phyloP scores from a whole-genome alignment of 2,113 vertebrate genomes.

The Catagonus wagneri region DNA sequence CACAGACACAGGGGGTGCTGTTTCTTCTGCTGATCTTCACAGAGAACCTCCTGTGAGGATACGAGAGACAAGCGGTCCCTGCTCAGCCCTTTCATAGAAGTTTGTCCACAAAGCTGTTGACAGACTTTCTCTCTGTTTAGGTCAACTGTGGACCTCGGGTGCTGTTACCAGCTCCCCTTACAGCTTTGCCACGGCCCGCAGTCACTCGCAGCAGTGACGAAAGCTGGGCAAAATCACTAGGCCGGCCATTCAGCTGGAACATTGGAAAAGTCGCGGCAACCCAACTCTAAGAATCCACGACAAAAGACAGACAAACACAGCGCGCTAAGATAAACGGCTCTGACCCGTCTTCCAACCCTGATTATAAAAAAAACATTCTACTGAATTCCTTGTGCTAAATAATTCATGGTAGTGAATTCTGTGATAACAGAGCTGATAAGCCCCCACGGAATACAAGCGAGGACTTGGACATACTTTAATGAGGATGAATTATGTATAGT shows the following conservation, averaged over 20 bases:
- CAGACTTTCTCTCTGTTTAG: neutral
- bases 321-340: neutral
- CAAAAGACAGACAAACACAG: neutral
- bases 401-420: neutral
- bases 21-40: neutral
- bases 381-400: neutral
- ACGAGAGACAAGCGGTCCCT: neutral
- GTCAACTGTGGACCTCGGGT: neutral
- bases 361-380: neutral
- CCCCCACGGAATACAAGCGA: neutral
- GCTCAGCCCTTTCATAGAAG: neutral
- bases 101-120: neutral
- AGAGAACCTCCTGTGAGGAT: neutral
- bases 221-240: neutral
- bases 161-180: neutral
- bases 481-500: conserved; percentile 49
- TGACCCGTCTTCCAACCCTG: neutral
- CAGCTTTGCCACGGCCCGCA: neutral
- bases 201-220: neutral
- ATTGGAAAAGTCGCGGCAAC: neutral
- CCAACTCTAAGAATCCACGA: neutral
- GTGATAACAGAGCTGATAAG: neutral
- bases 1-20: neutral
- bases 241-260: neutral
- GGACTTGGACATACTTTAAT: neutral